A percentile compares a stretch with the other conserved stretches of the same genome.
Evolutionary conservation across 2,797 vertebrate species (phyloP).

Genomic region (Zenarchopterus dispar): DNA sequence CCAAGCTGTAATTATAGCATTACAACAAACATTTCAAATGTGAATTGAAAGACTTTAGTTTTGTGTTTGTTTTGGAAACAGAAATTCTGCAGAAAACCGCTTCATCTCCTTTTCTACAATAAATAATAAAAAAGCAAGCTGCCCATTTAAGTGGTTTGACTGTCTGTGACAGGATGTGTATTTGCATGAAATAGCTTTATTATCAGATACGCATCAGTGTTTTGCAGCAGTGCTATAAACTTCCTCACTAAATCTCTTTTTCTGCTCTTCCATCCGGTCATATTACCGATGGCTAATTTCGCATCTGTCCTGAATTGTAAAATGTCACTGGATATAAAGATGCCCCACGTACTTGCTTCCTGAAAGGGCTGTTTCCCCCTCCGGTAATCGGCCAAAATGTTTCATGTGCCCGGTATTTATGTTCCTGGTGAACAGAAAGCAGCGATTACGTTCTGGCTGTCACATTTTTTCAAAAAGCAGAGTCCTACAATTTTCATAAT

Average conservation of each 20-base stretch:
- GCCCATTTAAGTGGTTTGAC: slow-evolving; percentile 49
- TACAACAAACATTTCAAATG: slow-evolving; percentile 49
- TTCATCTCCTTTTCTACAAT: slow-evolving; percentile 52
- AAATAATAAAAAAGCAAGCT: slow-evolving; percentile 72
- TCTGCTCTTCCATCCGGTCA: slow-evolving; percentile 57
- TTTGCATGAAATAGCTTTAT: slow-evolving; percentile 67
- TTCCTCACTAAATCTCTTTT: slow-evolving; percentile 45
- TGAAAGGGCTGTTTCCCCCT: slow-evolving; percentile 52
- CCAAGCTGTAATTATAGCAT: slow-evolving; percentile 28
- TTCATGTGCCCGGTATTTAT: slow-evolving; percentile 48
- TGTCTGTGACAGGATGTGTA: slow-evolving; percentile 27
- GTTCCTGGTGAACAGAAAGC: slow-evolving; percentile 54
- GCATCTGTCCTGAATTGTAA: slow-evolving; percentile 71
- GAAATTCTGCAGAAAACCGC: slow-evolving; percentile 50
- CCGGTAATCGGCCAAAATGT: slow-evolving; percentile 53
- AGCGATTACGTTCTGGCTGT: slow-evolving; percentile 64
- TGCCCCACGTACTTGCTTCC: slow-evolving; percentile 27
- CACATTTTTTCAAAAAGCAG: slow-evolving; percentile 54
- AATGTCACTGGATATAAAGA: slow-evolving; percentile 70
- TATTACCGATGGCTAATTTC: slow-evolving; percentile 71
- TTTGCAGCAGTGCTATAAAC: slow-evolving; percentile 49
- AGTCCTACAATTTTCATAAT: slow-evolving; percentile 63
- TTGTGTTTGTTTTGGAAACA: slow-evolving; percentile 55
- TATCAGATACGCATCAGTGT: slow-evolving; percentile 60
- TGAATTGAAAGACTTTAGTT: slow-evolving; percentile 63